phyloP scores from a whole-genome alignment of 2,888 invertebrate species.

The Archips crataeganus region DNA sequence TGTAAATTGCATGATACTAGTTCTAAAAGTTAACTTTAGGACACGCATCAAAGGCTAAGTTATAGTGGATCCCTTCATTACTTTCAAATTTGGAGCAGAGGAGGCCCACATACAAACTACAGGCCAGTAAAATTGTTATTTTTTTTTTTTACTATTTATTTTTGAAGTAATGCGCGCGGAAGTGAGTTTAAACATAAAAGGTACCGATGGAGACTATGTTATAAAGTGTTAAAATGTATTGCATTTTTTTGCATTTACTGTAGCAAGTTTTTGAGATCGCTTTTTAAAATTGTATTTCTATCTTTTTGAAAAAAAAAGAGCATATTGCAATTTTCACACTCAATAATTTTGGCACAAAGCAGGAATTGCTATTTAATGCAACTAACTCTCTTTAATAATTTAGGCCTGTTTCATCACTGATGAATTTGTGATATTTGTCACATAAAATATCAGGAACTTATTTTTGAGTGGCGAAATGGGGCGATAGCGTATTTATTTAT shows the following conservation, averaged over 20 bases:
- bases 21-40: no score
- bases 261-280: not conserved
- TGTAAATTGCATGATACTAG: no score
- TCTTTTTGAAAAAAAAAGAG: not conserved
- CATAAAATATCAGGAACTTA: no score
- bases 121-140: no score
- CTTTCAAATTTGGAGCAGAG: not conserved
- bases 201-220: not conserved
- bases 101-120: not conserved
- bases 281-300: not conserved
- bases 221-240: not conserved
- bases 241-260: constrained; percentile 2
- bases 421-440: no score
- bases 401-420: no score
- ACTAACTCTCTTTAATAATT: not conserved
- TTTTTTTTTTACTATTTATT: not conserved
- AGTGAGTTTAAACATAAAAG: not conserved
- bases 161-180: not conserved
- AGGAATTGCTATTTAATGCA: not conserved
- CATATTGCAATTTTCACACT: not conserved
- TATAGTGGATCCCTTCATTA: not conserved
- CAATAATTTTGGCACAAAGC: not conserved
- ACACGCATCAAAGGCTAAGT: no score
- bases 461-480: no score
- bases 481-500: not conserved